Evolutionary conservation across 2,113 vertebrate genomes (phyloP), one percentile per base, ranked within the genome.

Genomic region (Furnarius figulus): DNA sequence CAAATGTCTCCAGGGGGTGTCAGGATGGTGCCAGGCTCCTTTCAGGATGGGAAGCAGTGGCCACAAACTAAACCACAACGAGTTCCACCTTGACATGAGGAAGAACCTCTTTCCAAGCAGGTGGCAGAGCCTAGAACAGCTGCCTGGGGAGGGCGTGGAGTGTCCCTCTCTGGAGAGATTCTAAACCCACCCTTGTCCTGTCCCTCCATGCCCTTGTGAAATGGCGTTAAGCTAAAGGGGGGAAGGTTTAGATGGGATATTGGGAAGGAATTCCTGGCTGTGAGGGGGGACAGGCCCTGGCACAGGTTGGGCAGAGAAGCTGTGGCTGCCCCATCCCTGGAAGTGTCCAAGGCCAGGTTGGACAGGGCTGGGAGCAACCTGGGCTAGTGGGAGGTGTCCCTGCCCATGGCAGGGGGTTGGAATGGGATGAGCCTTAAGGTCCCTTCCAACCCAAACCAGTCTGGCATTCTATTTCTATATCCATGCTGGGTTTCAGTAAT

Each of bases 401-500:
- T 55, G 42, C 63, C 63, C 5, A 5, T 11, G 30, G 15, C 52
- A 31, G 37, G 50, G 72, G 39, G 59, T 28, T 39, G 59, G 59
- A 31, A 2, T 6, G 6, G 35, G 50, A 28, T 39, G 14, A 62
- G 47, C 33, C 44, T 52, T 19, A 12, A 42, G n/a, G 9, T 37
- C 46, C 24, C 13, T 70, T 50, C 35, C 35, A 5, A 2, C 17
- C 68, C 52, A 66, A 42, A 13, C 68, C 68, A n/a, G 4, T 9
- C 59, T 70, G 42, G 12, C 4, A 28, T 44, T 39, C 52, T 10
- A 6, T 55, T 76, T 44, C 2, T 28, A 3, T 9, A 22, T 15
- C 44, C 12, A 3, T 37, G 28, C 40, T 0, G 1, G 18, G 33
- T 33, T 58, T 66, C 55, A 4, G 0, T 33, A 20, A 39, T 39